Base-by-base conservation (phyloP, 2,888 invertebrate species). In the Euclidia mi region DNA sequence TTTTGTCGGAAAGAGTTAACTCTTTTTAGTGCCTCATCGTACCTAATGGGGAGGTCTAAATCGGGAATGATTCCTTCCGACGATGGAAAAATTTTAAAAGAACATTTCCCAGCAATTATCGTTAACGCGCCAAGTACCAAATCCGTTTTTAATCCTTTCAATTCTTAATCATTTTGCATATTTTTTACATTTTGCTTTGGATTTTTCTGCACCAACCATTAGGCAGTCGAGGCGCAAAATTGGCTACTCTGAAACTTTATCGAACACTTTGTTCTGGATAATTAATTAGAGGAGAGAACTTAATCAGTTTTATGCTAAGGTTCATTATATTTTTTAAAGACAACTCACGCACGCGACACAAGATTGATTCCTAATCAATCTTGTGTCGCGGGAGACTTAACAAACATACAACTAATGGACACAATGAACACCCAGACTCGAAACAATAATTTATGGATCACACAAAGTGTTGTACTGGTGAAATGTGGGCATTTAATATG, bases 71-170 rank as follows among this genome's bases (percentile, higher is more conserved):
- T 71, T 61, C 43, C 53, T 60, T 56, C 37, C 53, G 41, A 62
- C 53, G 47, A 31, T 32, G 51, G 63, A 52, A 55, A 32, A 64
- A 50, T 65, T 76, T 77, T 73, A 75, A 82, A 82, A 76, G 77
- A 73, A 78, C 71, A 75, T 82, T 78, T 76, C 46, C 57, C 51
- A 65, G 78, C 65, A 79, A 84, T 86, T 84, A 85, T 82, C 82
- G 78, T 82, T 81, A 80, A 71, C 78, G 50, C 38, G 58, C 73
- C 56, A 65, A 71, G 65, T 69, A 66, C 68, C 45, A 70, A 76
- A 80, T 76, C 62, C 66, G 61, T 70, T 78, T 84, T 81, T 81
- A 78, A 82, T 79, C 65, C 72, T 71, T 77, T 71, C 61, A 78
- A 72, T 77, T 76, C 63, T 78, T 74, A 75, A 77, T 73, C 62